Percentiles rank a stretch among this genome's conserved stretches.
These are phyloP conservation scores for Lepilemur ruficaudatus DNA, from an alignment of 2,797 vertebrate genomes.

Conservation along the genomic window DNA sequence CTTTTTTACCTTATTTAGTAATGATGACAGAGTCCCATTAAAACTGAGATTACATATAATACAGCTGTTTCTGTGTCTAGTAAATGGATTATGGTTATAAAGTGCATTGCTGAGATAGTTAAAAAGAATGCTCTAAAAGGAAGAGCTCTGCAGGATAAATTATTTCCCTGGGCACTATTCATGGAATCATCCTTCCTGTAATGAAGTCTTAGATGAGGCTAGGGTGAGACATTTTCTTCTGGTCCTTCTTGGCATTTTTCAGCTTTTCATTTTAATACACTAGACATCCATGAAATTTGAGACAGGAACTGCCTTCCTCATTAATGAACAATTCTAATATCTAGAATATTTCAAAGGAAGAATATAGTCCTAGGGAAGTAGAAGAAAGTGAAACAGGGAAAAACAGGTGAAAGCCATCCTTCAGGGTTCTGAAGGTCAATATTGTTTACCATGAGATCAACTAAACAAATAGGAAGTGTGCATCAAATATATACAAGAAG, in stretches of 20 bases:
- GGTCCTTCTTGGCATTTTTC: not conserved
- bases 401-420: not conserved
- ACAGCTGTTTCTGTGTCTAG: not conserved
- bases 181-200: not conserved
- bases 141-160: not conserved
- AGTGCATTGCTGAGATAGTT: not conserved
- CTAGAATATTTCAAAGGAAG: not conserved
- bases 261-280: not conserved
- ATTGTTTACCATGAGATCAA: not conserved
- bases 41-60: constrained; percentile 26
- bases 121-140: not conserved
- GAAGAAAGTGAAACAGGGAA: not conserved
- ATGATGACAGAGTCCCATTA: not conserved
- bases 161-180: not conserved
- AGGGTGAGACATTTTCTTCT: not conserved
- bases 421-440: not conserved
- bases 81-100: not conserved
- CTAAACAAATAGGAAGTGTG: not conserved
- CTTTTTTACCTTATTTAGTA: constrained; percentile 21
- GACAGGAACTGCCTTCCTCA: not conserved
- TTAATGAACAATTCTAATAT: not conserved
- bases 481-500: not conserved
- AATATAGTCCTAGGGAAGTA: not conserved
- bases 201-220: not conserved
- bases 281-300: not conserved